Percentiles rank a stretch among this genome's conserved stretches.
These are phyloP conservation scores for Platycheirus rosarum DNA, from an alignment of 2,888 invertebrate genomes.

Conservation along the genomic window DNA sequence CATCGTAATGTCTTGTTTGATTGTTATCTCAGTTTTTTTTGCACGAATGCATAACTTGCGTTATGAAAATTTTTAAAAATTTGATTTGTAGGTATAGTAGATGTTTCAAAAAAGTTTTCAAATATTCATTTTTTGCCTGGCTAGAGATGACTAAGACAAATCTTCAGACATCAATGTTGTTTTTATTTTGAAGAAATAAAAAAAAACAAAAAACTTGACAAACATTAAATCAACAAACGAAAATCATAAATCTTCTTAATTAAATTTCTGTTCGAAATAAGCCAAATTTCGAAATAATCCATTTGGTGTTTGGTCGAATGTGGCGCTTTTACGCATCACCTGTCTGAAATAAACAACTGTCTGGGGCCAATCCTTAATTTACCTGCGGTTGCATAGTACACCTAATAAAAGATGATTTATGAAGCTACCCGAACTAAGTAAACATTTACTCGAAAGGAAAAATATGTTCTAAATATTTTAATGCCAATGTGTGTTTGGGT, in stretches of 20 bases:
- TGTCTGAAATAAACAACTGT: constrained; percentile 58
- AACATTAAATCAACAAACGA: constrained; percentile 6
- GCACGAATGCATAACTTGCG: too few species aligned
- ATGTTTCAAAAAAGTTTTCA: too few species aligned
- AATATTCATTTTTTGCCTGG: too few species aligned
- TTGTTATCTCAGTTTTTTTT: too few species aligned
- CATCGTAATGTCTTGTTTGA: too few species aligned
- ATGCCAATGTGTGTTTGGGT: constrained; percentile 27
- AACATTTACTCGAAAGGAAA: constrained; percentile 59
- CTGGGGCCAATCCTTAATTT: constrained; percentile 32
- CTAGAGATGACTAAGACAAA: too few species aligned
- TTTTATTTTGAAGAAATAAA: too few species aligned
- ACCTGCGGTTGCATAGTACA: constrained; percentile 48
- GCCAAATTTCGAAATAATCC: background rate
- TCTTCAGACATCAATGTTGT: too few species aligned
- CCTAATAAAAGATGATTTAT: constrained; percentile 68
- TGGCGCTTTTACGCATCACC: constrained; percentile 39
- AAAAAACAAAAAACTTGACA: background rate
- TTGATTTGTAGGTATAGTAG: too few species aligned
- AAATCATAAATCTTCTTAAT: background rate
- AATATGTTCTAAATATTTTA: constrained; percentile 51
- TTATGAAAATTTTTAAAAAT: too few species aligned
- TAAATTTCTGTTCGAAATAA: background rate
- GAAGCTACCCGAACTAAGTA: constrained; percentile 44
- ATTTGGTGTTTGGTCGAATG: constrained; percentile 5